Percentiles rank a stretch among this genome's conserved stretches.
These are phyloP conservation scores for Eospalax fontanierii DNA, from an alignment of 2,797 vertebrate genomes.

Conservation along the genomic window DNA sequence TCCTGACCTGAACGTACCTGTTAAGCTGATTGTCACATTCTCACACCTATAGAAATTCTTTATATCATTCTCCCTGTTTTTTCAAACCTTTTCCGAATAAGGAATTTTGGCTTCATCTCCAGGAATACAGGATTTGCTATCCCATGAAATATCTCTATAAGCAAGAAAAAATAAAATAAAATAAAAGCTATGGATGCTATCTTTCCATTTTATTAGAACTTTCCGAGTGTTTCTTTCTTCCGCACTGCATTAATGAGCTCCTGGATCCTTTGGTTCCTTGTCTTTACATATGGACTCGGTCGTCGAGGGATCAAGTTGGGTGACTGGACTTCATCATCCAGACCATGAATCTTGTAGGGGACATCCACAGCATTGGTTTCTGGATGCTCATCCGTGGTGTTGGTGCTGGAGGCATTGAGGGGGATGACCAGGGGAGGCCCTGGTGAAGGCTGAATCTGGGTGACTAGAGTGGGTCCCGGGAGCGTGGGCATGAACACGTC, in stretches of 20 bases:
- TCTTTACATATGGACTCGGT: slow-evolving; percentile 93
- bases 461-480: slow-evolving; percentile 46
- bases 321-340: slow-evolving; percentile 92
- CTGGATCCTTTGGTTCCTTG: slow-evolving; percentile 97
- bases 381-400: slow-evolving; percentile 89
- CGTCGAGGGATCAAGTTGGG: slow-evolving; percentile 94
- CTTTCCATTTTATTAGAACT: slow-evolving; percentile 90
- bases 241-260: slow-evolving; percentile 96
- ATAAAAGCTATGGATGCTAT: slow-evolving; percentile 66
- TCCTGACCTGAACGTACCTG: neutral
- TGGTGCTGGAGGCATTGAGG: slow-evolving; percentile 80
- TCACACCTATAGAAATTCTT: neutral
- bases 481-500: slow-evolving; percentile 88
- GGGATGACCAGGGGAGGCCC: slow-evolving; percentile 74
- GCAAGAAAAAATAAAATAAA: slow-evolving; percentile 87
- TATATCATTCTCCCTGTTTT: slow-evolving; percentile 6
- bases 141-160: slow-evolving; percentile 88
- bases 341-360: slow-evolving; percentile 88
- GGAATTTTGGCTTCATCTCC: slow-evolving; percentile 84
- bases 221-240: slow-evolving; percentile 90
- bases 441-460: slow-evolving; percentile 71
- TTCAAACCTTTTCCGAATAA: slow-evolving; percentile 78
- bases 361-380: slow-evolving; percentile 94
- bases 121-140: slow-evolving; percentile 65
- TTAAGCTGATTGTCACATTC: neutral